Conservation (phyloP, 2,888 invertebrate species). For the Dinocampus coccinellae region DNA sequence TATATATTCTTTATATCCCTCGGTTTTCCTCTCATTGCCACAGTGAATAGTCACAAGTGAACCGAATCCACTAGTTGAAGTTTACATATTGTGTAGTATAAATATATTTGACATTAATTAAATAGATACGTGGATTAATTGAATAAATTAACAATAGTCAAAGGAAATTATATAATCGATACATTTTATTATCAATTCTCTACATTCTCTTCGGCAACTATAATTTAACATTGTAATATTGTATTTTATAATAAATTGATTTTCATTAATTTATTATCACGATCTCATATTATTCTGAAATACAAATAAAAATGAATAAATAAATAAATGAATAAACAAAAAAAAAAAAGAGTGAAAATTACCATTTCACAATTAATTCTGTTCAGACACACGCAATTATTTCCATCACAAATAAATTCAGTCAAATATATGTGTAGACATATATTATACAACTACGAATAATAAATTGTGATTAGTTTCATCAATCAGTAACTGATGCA, state of each 20-base stretch:
- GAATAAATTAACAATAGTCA: no score
- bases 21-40: not conserved
- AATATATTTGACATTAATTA: no score
- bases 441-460: not conserved
- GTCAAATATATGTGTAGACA: not conserved
- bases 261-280: not conserved
- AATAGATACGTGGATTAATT: no score
- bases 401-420: not conserved
- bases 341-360: no score
- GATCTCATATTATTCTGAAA: not conserved
- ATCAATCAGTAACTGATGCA: not conserved
- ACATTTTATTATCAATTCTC: no score
- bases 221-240: not conserved
- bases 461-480: not conserved
- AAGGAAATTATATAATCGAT: no score
- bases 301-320: no score
- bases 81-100: no score
- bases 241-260: not conserved
- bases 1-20: not conserved
- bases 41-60: no score
- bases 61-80: no score
- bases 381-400: not conserved
- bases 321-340: no score
- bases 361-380: not conserved
- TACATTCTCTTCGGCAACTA: not conserved